Percentiles rank a stretch among this genome's conserved stretches.
These are phyloP conservation scores for Pecten maximus DNA, from an alignment of 2,888 invertebrate genomes.

Conservation along the genomic window DNA sequence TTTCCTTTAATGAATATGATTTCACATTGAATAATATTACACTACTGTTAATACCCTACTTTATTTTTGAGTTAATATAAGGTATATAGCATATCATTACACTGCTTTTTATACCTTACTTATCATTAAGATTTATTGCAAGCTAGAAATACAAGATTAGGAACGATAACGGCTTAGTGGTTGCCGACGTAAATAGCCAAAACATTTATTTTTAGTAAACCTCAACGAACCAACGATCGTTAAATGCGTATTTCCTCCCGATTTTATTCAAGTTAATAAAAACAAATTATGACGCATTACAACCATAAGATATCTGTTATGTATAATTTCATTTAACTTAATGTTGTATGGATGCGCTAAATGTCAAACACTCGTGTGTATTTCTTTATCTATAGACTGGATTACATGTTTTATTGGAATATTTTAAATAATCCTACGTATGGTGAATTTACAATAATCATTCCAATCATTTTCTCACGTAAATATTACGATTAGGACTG, in stretches of 20 bases:
- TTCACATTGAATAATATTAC: too few relatives aligned
- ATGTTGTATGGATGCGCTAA: background rate
- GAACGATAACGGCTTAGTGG: background rate
- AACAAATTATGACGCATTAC: background rate
- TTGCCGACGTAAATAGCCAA: background rate
- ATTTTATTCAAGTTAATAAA: background rate
- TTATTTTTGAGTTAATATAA: too few relatives aligned
- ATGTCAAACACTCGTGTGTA: background rate
- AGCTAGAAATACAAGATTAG: background rate
- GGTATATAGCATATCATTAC: too few relatives aligned
- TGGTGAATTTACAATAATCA: too few relatives aligned
- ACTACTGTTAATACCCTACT: too few relatives aligned
- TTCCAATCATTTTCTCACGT: too few relatives aligned
- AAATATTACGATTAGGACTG: too few relatives aligned
- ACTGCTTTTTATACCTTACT: too few relatives aligned
- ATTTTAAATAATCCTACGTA: too few relatives aligned
- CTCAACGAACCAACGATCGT: background rate
- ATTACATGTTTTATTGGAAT: background rate
- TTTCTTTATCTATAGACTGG: background rate
- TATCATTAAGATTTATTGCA: too few relatives aligned
- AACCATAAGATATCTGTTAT: background rate
- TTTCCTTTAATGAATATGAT: too few relatives aligned
- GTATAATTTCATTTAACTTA: background rate
- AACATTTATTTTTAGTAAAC: conserved; percentile 27
- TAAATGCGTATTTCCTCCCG: background rate